phyloP scores from a whole-genome alignment of 2,113 vertebrate genomes.

The Paradoxurus hermaphroditus region DNA sequence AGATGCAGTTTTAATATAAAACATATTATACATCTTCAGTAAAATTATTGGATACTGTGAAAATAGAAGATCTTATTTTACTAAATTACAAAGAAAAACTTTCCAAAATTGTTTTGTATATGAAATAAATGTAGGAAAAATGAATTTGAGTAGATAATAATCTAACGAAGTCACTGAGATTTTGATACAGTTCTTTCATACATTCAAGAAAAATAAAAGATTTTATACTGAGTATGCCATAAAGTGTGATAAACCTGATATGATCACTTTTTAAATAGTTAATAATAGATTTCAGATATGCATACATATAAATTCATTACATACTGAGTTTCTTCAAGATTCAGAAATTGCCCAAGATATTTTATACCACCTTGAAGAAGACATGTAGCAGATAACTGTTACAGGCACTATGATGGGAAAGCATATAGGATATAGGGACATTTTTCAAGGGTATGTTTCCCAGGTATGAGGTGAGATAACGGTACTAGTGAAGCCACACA shows the following conservation, averaged over 20 bases:
- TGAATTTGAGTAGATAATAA: neutral
- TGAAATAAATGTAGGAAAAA: neutral
- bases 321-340: neutral
- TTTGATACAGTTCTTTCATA: neutral
- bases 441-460: fast-evolving
- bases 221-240: neutral
- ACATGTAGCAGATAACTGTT: neutral
- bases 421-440: neutral
- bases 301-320: neutral
- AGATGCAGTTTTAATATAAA: neutral
- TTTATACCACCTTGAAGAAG: neutral
- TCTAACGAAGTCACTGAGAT: neutral
- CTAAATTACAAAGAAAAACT: neutral
- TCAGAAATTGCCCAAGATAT: neutral
- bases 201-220: neutral
- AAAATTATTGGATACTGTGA: neutral
- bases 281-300: neutral
- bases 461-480: neutral
- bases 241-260: neutral
- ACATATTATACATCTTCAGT: neutral
- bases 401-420: neutral
- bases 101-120: neutral
- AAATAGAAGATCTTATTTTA: neutral
- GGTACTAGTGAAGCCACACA: neutral
- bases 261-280: neutral